Evolutionary conservation across 2,113 vertebrate species (phyloP), one percentile per base, ranked within the genome.

Genomic region (Takifugu flavidus): DNA sequence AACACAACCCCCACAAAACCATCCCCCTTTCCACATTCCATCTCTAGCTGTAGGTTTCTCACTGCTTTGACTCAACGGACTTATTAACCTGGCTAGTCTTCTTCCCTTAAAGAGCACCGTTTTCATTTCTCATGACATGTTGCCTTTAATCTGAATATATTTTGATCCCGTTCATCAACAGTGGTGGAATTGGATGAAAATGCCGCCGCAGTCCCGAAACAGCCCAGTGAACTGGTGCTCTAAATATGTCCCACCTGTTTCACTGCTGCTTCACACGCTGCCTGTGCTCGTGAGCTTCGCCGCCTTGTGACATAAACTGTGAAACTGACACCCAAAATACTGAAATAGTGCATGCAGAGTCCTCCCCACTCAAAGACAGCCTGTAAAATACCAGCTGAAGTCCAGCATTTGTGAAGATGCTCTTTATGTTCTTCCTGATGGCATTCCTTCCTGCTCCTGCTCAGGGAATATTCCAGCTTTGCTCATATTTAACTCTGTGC

Each of bases 221-320:
- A 54, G 74, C 63, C 70, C 70, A 70, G 27, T 71, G 49, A 70
- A 72, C 10, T 54, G 51, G 53, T 75, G 66, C 67, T 52, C 50
- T 50, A 2, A 26, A 67, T 49, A 47, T 39, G 11, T 44, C 62
- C 43, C 11, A 53, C 59, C 54, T 72, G 44, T 50, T 78, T 67
- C 52, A 49, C 53, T 27, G 56, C 34, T 60, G 59, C 66, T 51
- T 75, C 51, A 65, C 55, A 59, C 49, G 31, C 62, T 70, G 70
- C 58, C 66, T 81, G 49, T 27, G 76, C 74, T 58, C 81, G 79
- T 59, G 60, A 80, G 70, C 73, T 70, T 65, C 56, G 77, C 72
- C 68, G 42, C 68, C 58, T 59, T 10, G 49, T 26, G 34, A 45
- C 13, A 13, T 45, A 13, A 45, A n/a, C 15, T 49, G 47, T 49